These are phyloP conservation scores for Manduca sexta DNA, from an alignment of 1,140 invertebrate genomes.

Conservation along the genomic window DNA sequence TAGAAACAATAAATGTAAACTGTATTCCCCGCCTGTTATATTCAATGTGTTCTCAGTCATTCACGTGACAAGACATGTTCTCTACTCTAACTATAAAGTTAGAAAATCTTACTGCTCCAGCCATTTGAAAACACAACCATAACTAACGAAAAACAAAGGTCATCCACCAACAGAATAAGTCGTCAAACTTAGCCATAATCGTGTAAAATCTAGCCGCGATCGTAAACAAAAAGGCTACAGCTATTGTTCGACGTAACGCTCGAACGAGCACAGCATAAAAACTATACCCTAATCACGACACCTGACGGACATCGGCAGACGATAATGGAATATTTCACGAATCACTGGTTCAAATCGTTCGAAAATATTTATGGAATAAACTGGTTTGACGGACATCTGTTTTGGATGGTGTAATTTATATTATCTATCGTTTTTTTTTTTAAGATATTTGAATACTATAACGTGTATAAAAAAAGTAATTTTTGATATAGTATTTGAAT, in stretches of 20 bases:
- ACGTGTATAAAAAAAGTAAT: constrained; percentile 1
- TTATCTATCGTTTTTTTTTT: too few species aligned
- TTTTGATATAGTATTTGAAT: too few species aligned
- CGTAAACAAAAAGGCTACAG: constrained; percentile 1
- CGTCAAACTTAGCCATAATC: not conserved
- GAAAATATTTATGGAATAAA: not conserved
- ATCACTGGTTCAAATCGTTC: constrained; percentile 5
- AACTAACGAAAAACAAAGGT: not conserved
- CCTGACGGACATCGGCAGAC: constrained; percentile 17
- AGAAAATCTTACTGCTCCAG: too few species aligned
- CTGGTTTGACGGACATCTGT: not conserved
- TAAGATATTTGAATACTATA: not conserved
- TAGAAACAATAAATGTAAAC: too few species aligned
- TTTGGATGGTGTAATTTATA: not conserved
- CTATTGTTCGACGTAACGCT: constrained; percentile 5
- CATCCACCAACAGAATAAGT: not conserved
- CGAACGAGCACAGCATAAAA: constrained; percentile 14
- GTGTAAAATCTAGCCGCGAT: not conserved
- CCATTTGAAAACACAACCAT: not conserved
- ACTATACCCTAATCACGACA: constrained; percentile 24
- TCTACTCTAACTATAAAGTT: too few species aligned
- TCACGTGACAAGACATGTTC: too few species aligned
- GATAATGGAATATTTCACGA: constrained; percentile 21
- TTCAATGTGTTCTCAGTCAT: too few species aligned
- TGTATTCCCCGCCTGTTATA: too few species aligned